Percentiles rank a stretch among this genome's conserved stretches.
phyloP scores from a whole-genome alignment of 2,888 invertebrate genomes.

The Cyrtodaria siliqua region DNA sequence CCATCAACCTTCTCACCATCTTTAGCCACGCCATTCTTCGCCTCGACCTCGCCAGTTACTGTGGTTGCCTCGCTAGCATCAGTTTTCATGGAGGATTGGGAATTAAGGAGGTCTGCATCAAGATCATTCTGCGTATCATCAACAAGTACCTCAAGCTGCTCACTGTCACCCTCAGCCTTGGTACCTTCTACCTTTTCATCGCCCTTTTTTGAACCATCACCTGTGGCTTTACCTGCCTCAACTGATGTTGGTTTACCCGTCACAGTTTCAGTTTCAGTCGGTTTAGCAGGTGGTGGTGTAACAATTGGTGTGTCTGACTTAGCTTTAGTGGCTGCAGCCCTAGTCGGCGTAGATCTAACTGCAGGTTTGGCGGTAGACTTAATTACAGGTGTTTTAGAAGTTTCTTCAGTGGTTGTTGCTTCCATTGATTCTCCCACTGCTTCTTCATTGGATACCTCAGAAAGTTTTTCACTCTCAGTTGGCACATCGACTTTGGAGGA shows the following conservation, averaged over 20 bases:
- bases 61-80: conserved; percentile 27
- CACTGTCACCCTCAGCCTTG: conserved; percentile 77
- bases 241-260: conserved; percentile 25
- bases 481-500: conserved; percentile 15
- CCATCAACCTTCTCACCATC: conserved; percentile 21
- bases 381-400: conserved; percentile 14
- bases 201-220: conserved; percentile 25
- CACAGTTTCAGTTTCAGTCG: conserved; percentile 12
- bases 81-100: conserved; percentile 32
- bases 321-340: conserved; percentile 16
- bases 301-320: conserved; percentile 20
- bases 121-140: conserved; percentile 85
- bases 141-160: conserved; percentile 85
- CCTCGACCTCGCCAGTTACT: conserved; percentile 62
- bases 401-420: conserved; percentile 3
- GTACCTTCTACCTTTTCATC: conserved; percentile 42
- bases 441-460: background rate
- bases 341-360: conserved; percentile 21
- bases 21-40: conserved; percentile 66
- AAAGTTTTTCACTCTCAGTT: background rate
- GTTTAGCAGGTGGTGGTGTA: background rate
- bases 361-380: conserved; percentile 2
- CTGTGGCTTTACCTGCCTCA: conserved; percentile 21
- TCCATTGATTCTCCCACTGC: conserved; percentile 10
- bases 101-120: conserved; percentile 82